Evolutionary conservation across 2,113 vertebrate genomes (phyloP).

Genomic region (Atrichornis clamosus): DNA sequence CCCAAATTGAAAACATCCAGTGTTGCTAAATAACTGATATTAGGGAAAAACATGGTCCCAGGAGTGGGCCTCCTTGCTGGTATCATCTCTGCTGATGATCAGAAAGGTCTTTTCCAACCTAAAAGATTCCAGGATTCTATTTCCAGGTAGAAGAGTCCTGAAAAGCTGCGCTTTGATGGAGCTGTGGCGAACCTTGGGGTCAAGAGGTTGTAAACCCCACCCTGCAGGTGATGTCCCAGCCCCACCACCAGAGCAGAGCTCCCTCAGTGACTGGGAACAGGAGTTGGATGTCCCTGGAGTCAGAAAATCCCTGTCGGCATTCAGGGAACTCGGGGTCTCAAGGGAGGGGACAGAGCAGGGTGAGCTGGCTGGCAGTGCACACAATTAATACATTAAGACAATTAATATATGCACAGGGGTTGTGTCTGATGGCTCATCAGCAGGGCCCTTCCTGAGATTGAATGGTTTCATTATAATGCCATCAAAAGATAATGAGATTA

Average conservation of each 20-base stretch:
- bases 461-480: neutral
- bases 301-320: neutral
- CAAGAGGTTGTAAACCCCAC: neutral
- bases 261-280: neutral
- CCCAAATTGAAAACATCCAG: neutral
- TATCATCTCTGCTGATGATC: neutral
- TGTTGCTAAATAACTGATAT: neutral
- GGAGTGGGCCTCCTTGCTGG: neutral
- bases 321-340: neutral
- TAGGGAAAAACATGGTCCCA: fast-evolving
- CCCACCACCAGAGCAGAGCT: neutral
- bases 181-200: neutral
- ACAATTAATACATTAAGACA: neutral
- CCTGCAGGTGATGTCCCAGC: neutral
- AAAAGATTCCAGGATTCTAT: neutral
- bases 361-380: neutral
- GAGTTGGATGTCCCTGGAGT: neutral
- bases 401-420: neutral
- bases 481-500: neutral
- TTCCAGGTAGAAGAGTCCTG: neutral
- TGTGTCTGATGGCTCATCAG: neutral
- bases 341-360: neutral
- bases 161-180: neutral
- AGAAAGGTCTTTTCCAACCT: neutral
- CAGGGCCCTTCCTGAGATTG: neutral